Conservation (phyloP, 2,888 invertebrate genomes). For the Hypselothyrea guttata region DNA sequence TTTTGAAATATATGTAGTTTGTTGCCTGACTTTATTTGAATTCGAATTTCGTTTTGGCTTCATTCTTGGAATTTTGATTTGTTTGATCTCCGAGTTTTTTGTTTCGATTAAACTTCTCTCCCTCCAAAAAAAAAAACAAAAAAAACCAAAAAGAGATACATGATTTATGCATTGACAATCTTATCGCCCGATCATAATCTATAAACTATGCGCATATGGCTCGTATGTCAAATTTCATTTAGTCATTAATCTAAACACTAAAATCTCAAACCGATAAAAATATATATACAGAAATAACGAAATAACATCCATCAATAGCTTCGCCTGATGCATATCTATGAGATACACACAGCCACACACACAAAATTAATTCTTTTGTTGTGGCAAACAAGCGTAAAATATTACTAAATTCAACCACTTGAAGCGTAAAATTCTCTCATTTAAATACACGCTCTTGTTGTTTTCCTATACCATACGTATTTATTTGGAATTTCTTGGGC, state of each 20-base stretch:
- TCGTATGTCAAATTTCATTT: conserved; percentile 35
- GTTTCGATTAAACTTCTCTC: conserved; percentile 1
- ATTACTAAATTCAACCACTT: too few relatives aligned
- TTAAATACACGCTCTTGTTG: neutral
- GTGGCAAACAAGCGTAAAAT: neutral
- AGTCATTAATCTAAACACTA: conserved; percentile 29
- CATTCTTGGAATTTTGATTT: conserved; percentile 54
- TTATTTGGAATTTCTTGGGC: too few relatives aligned
- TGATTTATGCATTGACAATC: conserved; percentile 43
- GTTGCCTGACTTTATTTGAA: conserved; percentile 10
- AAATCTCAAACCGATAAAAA: conserved; percentile 2
- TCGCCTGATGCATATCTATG: neutral
- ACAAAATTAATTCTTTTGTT: neutral
- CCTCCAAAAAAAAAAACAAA: too few relatives aligned
- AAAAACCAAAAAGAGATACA: conserved; percentile 4
- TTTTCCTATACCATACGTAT: too few relatives aligned
- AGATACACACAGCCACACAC: too few relatives aligned
- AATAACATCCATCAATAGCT: neutral
- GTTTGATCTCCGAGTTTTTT: conserved; percentile 13
- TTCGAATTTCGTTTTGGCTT: conserved; percentile 30
- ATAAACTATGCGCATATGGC: conserved; percentile 30
- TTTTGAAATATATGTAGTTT: conserved; percentile 51
- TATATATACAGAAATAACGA: neutral
- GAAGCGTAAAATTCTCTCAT: neutral
- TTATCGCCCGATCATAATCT: conserved; percentile 33